Conservation (phyloP, 2,797 vertebrate genomes). For the Etheostoma perlongum region DNA sequence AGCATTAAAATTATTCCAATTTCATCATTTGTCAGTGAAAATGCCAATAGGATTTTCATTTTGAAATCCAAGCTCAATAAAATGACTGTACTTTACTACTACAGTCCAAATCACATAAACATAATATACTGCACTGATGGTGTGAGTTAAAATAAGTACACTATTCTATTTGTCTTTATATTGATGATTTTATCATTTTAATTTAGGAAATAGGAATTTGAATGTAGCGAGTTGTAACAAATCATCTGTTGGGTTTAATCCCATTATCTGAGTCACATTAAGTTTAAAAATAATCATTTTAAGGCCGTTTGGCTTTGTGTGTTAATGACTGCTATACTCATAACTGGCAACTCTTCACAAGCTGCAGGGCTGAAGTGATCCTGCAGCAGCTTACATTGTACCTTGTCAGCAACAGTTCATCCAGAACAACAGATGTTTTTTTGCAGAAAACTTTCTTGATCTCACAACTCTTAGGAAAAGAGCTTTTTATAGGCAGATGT, state of each 20-base stretch:
- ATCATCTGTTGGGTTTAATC: conserved; percentile 22
- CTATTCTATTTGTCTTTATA: neutral
- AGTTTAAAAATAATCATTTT: conserved; percentile 34
- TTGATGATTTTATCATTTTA: neutral
- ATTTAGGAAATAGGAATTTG: neutral
- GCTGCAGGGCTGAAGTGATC: conserved; percentile 46
- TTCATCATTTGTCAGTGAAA: conserved; percentile 29
- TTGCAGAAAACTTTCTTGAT: conserved; percentile 42
- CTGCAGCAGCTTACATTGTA: conserved; percentile 61
- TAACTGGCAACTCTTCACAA: conserved; percentile 53
- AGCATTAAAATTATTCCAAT: conserved; percentile 25
- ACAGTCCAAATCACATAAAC: conserved; percentile 33
- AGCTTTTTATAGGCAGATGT: conserved; percentile 62
- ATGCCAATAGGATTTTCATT: conserved; percentile 19
- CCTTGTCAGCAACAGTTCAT: conserved; percentile 67
- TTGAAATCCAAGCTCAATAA: conserved; percentile 31
- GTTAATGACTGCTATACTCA: conserved; percentile 45
- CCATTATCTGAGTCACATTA: neutral
- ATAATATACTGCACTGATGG: neutral
- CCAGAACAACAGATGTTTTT: conserved; percentile 67
- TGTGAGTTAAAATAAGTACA: neutral
- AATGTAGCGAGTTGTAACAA: neutral
- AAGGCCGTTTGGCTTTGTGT: conserved; percentile 21
- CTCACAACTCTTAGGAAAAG: conserved; percentile 36
- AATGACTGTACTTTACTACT: conserved; percentile 6